Base-by-base conservation (phyloP, 1,140 invertebrate species). In the Drosophila biarmipes region DNA sequence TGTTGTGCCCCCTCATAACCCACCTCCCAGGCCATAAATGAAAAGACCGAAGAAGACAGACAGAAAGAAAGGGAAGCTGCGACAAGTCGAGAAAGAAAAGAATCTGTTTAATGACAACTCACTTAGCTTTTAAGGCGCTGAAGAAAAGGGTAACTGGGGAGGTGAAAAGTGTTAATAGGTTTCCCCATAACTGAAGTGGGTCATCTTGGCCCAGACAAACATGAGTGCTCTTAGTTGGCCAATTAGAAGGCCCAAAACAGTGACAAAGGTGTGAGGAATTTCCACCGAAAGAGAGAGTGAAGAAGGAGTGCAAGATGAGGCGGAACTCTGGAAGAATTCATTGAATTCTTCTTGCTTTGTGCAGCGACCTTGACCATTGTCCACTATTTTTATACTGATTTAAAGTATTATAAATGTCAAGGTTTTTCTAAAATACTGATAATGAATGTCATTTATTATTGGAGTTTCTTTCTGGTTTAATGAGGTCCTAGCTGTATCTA, bases 161-260 rank as follows among this genome's bases (percentile, higher is more conserved):
- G 85, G 85, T 90, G 86, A 81, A 78, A 85, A 85, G 85, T 90
- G 85, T 90, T 90, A 90, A 90, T 78, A 90, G 86, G 73, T 78
- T 78, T 80, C 80, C 67, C 58, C 76, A 85, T 86, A 78, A 80
- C 69, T 73, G 40, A 85, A 85, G 73, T 90, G 80, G 85, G 85
- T 90, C 80, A 89, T 73, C 76, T 73, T 64, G 76, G 58, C 74
- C 63, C 63, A 78, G 46, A 78, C 82, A 71, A 71, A 86, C 58
- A 71, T 29, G 38, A 58, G 19, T 51, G 53, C 52, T 46, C 37
- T 38, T 8, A 66, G 75, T 46, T 57, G 53, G 57, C 68, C 79
- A 78, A 78, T 81, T 74, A 78, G 78, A 85, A 68, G 64, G 38
- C 77, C 38, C 35, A 54, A 56, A 42, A 42, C 29, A 62, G 35